A percentile compares a stretch with the other conserved stretches of the same genome.
These are phyloP conservation scores for Deladenus siricidicola DNA, from an alignment of 2,888 invertebrate genomes.

Conservation along the genomic window DNA sequence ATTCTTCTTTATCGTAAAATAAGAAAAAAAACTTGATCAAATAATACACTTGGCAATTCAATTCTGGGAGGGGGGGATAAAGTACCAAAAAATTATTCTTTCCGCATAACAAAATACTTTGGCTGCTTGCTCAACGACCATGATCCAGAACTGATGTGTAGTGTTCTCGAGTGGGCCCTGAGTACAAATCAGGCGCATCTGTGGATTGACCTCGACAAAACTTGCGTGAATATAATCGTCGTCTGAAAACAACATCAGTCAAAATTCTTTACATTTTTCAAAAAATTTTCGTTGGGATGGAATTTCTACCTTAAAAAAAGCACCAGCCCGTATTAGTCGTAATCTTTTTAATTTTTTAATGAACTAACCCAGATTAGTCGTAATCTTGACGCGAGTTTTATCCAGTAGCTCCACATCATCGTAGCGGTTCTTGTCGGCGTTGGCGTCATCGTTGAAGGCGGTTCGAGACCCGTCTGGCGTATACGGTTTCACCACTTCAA, in stretches of 20 bases:
- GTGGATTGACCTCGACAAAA: slow-evolving; percentile 21
- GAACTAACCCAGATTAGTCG: slow-evolving; percentile 5
- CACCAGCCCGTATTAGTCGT: neutral
- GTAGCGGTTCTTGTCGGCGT: slow-evolving; percentile 21
- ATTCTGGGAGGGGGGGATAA: no score
- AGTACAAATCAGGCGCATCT: slow-evolving; percentile 30
- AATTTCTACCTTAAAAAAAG: no score
- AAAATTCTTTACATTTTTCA: no score
- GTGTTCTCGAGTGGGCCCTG: slow-evolving; percentile 36
- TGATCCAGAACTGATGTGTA: slow-evolving; percentile 34
- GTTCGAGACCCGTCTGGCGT: neutral
- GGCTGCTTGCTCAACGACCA: slow-evolving; percentile 28
- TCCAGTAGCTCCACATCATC: slow-evolving; percentile 25
- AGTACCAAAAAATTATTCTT: no score
- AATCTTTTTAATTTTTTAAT: no score
- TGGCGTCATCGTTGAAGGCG: slow-evolving; percentile 14
- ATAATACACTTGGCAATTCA: no score
- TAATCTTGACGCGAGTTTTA: slow-evolving; percentile 22
- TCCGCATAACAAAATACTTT: slow-evolving; percentile 14
- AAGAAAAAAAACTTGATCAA: no score
- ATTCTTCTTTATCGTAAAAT: no score
- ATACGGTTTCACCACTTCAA: neutral
- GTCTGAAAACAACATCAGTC: no score
- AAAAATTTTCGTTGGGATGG: no score
- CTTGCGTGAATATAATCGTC: slow-evolving; percentile 26